phyloP scores from a whole-genome alignment of 2,113 vertebrate genomes.

The Bubo blakistoni region DNA sequence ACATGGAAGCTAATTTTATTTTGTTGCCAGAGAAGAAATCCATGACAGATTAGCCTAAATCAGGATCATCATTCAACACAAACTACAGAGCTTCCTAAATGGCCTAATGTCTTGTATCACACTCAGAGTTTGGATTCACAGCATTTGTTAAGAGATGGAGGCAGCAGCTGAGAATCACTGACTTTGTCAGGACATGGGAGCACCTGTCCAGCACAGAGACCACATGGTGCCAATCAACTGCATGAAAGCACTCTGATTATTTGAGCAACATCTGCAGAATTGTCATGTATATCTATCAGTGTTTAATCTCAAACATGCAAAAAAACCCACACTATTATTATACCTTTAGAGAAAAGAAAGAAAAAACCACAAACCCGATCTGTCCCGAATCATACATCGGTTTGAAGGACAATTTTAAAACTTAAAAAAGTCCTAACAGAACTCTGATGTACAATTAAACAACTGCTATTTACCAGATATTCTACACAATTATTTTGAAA shows the following conservation, averaged over 20 bases:
- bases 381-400: background rate
- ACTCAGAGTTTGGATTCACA: background rate
- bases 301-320: background rate
- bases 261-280: background rate
- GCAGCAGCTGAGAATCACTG: background rate
- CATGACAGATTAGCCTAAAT: background rate
- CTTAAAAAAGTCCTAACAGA: background rate
- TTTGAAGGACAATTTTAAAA: background rate
- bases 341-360: background rate
- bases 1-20: background rate
- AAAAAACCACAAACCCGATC: rapidly evolving
- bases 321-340: background rate
- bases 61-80: background rate
- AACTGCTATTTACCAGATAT: background rate
- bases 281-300: background rate
- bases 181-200: background rate
- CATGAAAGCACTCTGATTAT: background rate
- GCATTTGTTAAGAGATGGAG: background rate
- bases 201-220: background rate
- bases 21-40: background rate
- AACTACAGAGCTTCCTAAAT: background rate
- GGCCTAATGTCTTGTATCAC: background rate
- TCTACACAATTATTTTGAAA: background rate
- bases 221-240: background rate
- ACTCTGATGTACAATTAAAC: background rate